Base-by-base conservation (phyloP, 1,140 invertebrate genomes). In the Sesamia nonagrioides region DNA sequence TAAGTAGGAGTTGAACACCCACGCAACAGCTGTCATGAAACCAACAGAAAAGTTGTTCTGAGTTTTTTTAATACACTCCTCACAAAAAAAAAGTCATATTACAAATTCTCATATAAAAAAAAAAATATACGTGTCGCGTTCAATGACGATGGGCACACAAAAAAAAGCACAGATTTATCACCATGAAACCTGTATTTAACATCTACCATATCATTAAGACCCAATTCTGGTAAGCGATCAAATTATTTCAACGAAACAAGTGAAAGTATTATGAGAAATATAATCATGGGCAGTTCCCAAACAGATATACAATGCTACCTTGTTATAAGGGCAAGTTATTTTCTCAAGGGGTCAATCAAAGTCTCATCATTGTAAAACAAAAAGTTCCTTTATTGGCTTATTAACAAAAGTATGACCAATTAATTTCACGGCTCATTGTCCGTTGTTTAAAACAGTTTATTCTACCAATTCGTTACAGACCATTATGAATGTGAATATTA, bases 401-500 rank as follows among this genome's bases (percentile, higher is more conserved):
- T 37, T 75, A 50, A 50, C 56, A 75, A 35, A 61, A 73, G 45
- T 73, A 56, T 58, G 52, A 48, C 56, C 2, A 63, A 75, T 45
- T 17, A 75, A 61, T 68, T 77, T 54, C 48, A 68, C 33, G 60
- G 33, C n/a, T n/a, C n/a, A n/a, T n/a, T n/a, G n/a, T 68, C 40
- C 15, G 21, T 61, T 61, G 42, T 50, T 75, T 72, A 72, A 68
- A 54, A 63, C 21, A 72, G 37, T 73, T 75, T 42, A 17, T 48
- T 77, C 61, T 63, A 54, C 45, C 48, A 27, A 75, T 78, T 69
- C 48, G 50, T 84, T 78, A 81, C 63, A 81, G 52, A 60, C 11
- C 40, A 82, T 84, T 84, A 82, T 84, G 74, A 80, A 71, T 75
- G 52, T 63, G 17, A 45, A 63, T 50, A 63, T 77, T 66, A 66